Evolutionary conservation across 2,888 invertebrate genomes (phyloP), one percentile per base, ranked within the genome.

Genomic region (Acheta domesticus): DNA sequence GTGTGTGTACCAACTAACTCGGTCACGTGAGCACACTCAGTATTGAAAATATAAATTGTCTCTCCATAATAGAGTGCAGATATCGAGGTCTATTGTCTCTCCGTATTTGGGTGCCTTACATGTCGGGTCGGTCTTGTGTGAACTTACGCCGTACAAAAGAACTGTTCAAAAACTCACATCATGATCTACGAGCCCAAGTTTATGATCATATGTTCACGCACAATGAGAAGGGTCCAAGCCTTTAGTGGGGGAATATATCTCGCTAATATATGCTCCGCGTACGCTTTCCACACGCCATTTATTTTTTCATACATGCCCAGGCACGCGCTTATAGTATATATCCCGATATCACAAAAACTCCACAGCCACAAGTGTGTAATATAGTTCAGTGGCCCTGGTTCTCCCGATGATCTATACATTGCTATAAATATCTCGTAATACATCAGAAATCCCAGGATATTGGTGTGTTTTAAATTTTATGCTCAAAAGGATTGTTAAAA

Each of bases 231-330:
- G 36, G 36, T 36, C 36, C 36, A 62, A 62, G 16, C 62, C 16
- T 62, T 62, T 62, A n/a, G 62, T 62, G 62, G 62, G n/a, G 16
- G 62, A 62, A 62, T 62, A 62, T n/a, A 62, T 62, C n/a, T 62
- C 62, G 62, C n/a, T 62, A 14, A 62, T 62, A n/a, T 14, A 62
- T 14, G n/a, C 62, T 8, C 14, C 4, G 16, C 14, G n/a, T n/a
- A 62, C n/a, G 62, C 62, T 62, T 62, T 62, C 62, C 14, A 62
- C 62, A 62, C 62, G 62, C n/a, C n/a, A 19, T 14, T 62, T 62
- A 62, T 62, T 62, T 62, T 14, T 62, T 14, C n/a, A 62, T n/a
- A 62, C 62, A 62, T 19, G n/a, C 62, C 62, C 36, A 36, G 36
- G 36, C 36, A 19, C 62, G 14, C 62, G 62, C 14, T n/a, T 62